phyloP scores from a whole-genome alignment of 2,888 invertebrate species.

The Acronicta psi region DNA sequence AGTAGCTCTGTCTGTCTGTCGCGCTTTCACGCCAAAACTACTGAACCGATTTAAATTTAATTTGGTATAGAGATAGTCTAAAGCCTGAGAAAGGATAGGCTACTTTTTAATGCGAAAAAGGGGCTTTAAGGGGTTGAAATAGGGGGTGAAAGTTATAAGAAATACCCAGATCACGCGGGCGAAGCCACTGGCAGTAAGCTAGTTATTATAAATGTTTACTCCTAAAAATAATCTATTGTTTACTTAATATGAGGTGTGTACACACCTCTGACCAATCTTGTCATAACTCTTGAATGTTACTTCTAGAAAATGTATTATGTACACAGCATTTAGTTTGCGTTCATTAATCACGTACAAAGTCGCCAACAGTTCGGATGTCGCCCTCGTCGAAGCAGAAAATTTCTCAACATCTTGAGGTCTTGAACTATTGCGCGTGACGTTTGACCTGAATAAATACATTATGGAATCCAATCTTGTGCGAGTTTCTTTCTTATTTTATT shows the following conservation, averaged over 20 bases:
- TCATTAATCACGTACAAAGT: conserved; percentile 41
- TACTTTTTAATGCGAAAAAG: too few species aligned
- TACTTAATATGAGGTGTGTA: neutral
- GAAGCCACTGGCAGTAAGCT: too few species aligned
- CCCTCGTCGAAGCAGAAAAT: conserved; percentile 35
- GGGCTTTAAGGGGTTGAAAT: too few species aligned
- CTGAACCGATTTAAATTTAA: too few species aligned
- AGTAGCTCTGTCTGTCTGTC: too few species aligned
- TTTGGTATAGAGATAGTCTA: too few species aligned
- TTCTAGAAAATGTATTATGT: neutral
- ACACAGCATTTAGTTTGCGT: conserved; percentile 14
- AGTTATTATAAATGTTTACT: too few species aligned
- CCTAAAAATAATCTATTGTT: too few species aligned
- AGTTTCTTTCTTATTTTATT: conserved; percentile 9
- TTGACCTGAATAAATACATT: conserved; percentile 48
- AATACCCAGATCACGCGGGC: too few species aligned
- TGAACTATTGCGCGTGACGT: conserved; percentile 43
- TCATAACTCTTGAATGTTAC: neutral
- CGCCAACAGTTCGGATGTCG: conserved; percentile 26
- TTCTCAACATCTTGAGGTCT: conserved; percentile 26
- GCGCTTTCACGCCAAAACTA: too few species aligned
- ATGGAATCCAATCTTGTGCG: conserved; percentile 28
- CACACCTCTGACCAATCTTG: neutral
- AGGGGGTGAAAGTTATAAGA: too few species aligned
- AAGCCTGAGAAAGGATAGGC: too few species aligned